These are phyloP conservation scores for Ischnus inquisitorius DNA, from an alignment of 2,888 invertebrate genomes.

Conservation along the genomic window DNA sequence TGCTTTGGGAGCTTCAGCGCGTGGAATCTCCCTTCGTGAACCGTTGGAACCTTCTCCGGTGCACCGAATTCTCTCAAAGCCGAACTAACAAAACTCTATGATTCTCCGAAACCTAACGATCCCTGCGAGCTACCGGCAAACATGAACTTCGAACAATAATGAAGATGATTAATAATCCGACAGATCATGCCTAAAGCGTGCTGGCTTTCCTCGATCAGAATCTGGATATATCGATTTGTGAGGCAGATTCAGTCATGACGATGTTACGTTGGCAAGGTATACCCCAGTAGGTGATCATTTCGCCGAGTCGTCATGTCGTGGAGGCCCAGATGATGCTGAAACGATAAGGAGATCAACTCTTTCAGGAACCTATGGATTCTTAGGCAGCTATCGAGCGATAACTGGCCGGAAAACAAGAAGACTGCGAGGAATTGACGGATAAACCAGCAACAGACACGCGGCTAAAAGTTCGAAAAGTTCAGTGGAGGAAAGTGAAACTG, in stretches of 20 bases:
- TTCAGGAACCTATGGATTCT: too few relatives aligned
- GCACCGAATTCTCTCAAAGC: conserved; percentile 15
- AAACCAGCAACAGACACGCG: too few relatives aligned
- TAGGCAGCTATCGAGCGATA: too few relatives aligned
- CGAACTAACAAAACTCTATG: conserved; percentile 18
- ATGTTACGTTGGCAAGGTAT: too few relatives aligned
- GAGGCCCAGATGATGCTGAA: too few relatives aligned
- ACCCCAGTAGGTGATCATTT: too few relatives aligned
- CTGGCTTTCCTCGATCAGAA: neutral
- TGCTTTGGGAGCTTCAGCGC: conserved; percentile 34
- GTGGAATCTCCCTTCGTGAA: conserved; percentile 48
- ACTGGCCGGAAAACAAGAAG: too few relatives aligned
- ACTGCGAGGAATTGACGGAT: too few relatives aligned
- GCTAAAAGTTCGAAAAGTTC: too few relatives aligned
- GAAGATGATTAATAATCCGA: conserved; percentile 34
- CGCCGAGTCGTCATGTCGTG: too few relatives aligned
- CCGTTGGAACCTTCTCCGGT: conserved; percentile 12
- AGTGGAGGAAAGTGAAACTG: too few relatives aligned
- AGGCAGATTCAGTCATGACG: neutral
- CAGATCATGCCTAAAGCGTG: neutral
- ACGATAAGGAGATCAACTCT: too few relatives aligned
- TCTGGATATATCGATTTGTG: neutral
- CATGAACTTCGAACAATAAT: conserved; percentile 8
- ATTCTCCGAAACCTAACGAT: neutral
- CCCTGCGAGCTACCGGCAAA: neutral